Conservation (phyloP, 2,888 invertebrate species). For the Lymantria monacha region DNA sequence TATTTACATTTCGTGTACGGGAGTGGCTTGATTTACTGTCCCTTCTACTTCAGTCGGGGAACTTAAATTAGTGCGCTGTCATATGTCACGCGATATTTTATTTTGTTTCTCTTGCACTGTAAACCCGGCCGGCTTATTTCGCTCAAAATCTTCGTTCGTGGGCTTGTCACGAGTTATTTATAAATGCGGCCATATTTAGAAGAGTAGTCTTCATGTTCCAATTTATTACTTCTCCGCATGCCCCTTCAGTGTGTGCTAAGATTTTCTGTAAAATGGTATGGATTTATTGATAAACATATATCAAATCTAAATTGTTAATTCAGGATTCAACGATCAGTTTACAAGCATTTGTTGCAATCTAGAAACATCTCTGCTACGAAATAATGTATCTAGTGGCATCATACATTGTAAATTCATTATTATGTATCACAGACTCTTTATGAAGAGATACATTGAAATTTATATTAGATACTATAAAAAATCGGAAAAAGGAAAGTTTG, state of each 20-base stretch:
- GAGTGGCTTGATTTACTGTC: conserved; percentile 74
- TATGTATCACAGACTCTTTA: no score
- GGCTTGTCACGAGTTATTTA: conserved; percentile 67
- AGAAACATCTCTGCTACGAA: no score
- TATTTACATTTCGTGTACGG: conserved; percentile 69
- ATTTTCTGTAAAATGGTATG: no score
- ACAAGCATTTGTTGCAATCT: no score
- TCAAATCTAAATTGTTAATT: no score
- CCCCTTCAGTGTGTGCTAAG: not conserved
- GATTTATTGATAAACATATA: no score
- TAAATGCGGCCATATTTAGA: conserved; percentile 70
- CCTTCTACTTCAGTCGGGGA: conserved; percentile 57
- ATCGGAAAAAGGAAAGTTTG: no score
- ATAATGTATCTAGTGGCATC: no score
- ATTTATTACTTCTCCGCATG: conserved; percentile 32
- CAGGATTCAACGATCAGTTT: no score
- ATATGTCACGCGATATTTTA: conserved; percentile 73
- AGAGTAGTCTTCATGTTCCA: conserved; percentile 40
- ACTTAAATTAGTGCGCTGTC: conserved; percentile 74
- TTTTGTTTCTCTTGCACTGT: conserved; percentile 55
- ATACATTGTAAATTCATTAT: no score
- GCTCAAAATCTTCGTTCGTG: conserved; percentile 64
- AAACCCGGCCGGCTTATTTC: conserved; percentile 54
- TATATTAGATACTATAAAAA: no score
- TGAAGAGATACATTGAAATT: no score